Percentiles rank a stretch among this genome's conserved stretches.
phyloP scores from a whole-genome alignment of 1,140 invertebrate species.

The Pseudomyrmex gracilis region DNA sequence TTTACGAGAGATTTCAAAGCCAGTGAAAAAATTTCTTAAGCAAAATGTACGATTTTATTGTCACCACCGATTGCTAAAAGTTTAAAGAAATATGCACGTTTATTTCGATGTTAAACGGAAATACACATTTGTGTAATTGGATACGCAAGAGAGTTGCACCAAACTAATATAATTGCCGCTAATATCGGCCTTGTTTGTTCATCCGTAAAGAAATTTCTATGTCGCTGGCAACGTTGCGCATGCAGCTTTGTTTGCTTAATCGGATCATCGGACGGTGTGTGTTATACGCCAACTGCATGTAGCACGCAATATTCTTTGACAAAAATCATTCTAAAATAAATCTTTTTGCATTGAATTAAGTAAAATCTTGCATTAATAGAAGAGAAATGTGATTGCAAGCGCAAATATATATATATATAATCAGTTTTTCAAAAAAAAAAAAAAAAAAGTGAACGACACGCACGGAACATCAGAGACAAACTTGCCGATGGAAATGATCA shows the following conservation, averaged over 20 bases:
- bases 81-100: no score
- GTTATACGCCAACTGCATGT: not conserved
- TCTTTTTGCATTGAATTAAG: not conserved
- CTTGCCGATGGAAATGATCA: slow-evolving; percentile 14
- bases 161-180: not conserved
- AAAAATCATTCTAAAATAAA: not conserved
- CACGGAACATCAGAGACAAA: not conserved
- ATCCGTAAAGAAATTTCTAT: not conserved
- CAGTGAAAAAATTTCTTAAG: slow-evolving; percentile 62
- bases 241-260: not conserved
- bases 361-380: slow-evolving; percentile 1
- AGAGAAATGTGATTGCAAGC: not conserved
- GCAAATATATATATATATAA: no score
- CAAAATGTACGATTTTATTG: not conserved
- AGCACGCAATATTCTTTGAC: not conserved
- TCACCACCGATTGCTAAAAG: no score
- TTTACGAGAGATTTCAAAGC: not conserved
- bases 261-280: not conserved
- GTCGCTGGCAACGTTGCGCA: not conserved
- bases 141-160: not conserved
- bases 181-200: not conserved
- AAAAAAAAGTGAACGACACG: not conserved
- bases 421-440: no score
- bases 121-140: not conserved
- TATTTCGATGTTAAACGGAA: not conserved